Evolutionary conservation across 1,140 invertebrate species (phyloP), one percentile per base, ranked within the genome.

Genomic region (Acromyrmex charruanus): DNA sequence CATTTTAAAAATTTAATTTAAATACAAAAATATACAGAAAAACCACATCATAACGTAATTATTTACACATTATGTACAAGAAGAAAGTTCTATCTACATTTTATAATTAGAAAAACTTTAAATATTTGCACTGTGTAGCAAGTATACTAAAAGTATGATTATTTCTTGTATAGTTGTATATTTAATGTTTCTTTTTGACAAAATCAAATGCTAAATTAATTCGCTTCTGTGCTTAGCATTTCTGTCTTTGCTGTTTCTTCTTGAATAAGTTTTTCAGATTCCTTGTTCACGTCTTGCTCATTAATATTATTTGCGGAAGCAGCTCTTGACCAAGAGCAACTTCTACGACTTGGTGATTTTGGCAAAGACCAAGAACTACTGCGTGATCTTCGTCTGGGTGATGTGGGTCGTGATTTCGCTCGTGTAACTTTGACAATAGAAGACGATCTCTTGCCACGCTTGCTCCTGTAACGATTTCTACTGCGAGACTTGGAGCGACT

Each of bases 311-410:
- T 69, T 44, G 6, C 61, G 55, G 94, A 92, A 0, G 80, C 90
- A 9, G 72, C 86, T 77, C 93, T 94, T 0, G 94, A 94, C 94
- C 94, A 95, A 0, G 94, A 95, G 66, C 94, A 94, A 49, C 94
- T 95, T 85, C 94, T 91, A 55, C 92, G 89, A 21, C 77, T 88
- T 0, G 94, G 92, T 10, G 94, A 94, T 65, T 93, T 94, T 14
- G 94, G 94, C 61, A 95, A 66, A 1, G 94, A 95, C 94, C 94
- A 95, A 0, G 93, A 94, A 77, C 94, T 94, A 49, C 94, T 95
- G 21, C 93, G 91, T 3, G 94, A 95, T 58, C 87, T 89, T 6
- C 90, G 90, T 74, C 80, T 91, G 3, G 91, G 90, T 2, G 93
- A 92, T 0, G 18, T 39, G 0, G 85, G 91, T 6, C 92, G 90